Base-by-base conservation (phyloP, 2,113 vertebrate genomes). In the Lepus americanus region DNA sequence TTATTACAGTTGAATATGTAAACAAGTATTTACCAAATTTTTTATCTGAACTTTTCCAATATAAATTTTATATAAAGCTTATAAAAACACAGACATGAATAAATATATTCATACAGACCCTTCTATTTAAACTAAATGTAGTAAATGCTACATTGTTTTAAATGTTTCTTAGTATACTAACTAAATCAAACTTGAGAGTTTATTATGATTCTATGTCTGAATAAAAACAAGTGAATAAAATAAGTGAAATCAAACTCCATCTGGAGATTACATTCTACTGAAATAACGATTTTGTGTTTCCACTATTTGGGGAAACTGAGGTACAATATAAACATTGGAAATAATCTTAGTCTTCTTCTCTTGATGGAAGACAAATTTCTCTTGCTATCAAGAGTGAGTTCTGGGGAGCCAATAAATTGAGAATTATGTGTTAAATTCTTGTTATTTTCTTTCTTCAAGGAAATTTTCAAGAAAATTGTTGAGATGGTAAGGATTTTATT, bases 401-500 rank as follows among this genome's bases (percentile, higher is more conserved):
- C 77, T 33, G 13, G 22, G n/a, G 7, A 51, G 8, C 29, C 14
- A 33, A 9, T 12, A 78, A 0, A 80, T n/a, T 67, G 11, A 4
- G 17, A 23, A 80, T 3, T 63, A 44, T 49, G 1, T 72, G 12
- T 79, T 44, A 79, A n/a, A 80, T 72, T 27, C 23, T 19, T 59
- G n/a, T 63, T 82, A 74, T 49, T 63, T 78, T 27, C 31, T 79
- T 67, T 86, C 59, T 74, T 89, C 67, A 73, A 86, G 80, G 20
- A 81, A 63, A 76, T 66, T 67, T 53, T 79, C 13, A 86, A 74
- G 44, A 89, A 85, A 10, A 29, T 39, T 36, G 31, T 31, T 81
- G 81, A 76, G 63, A 17, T 27, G 29, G 76, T 90, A 90, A 89
- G 78, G 5, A n/a, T 61, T 89, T 85, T 73, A 84, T 27, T 49